Conservation (phyloP, 2,113 vertebrate species). For the Epinephelus moara region DNA sequence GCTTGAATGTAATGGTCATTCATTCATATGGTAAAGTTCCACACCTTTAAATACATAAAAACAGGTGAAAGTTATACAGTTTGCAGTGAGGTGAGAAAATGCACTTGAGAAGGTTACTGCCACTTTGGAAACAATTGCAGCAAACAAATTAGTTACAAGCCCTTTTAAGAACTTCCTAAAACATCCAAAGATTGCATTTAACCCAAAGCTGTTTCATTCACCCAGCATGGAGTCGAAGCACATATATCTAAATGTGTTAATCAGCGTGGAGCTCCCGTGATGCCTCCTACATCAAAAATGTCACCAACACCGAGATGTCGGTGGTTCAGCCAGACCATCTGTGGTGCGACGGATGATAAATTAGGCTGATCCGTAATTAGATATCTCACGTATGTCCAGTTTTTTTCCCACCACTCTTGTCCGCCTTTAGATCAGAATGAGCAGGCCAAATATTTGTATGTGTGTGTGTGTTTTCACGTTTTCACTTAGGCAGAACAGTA, state of each 20-base stretch:
- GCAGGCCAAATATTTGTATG: not conserved
- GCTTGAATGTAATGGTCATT: too few relatives aligned
- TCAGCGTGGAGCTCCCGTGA: not conserved
- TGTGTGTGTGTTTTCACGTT: conserved; percentile 1
- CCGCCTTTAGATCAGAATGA: not conserved
- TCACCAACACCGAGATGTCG: conserved; percentile 15
- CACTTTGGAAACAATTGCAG: not conserved
- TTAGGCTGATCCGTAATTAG: conserved; percentile 39
- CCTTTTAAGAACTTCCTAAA: not conserved
- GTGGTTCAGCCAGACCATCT: conserved; percentile 56
- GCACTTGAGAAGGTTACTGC: not conserved
- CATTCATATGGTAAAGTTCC: too few relatives aligned
- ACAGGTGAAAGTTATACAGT: not conserved
- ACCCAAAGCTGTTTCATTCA: not conserved
- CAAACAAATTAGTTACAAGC: not conserved
- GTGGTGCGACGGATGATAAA: conserved; percentile 35
- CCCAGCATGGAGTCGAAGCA: not conserved
- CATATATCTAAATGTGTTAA: not conserved
- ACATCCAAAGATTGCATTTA: not conserved
- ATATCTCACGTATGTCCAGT: conserved; percentile 21
- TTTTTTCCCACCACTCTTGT: conserved; percentile 5
- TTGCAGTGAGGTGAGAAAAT: not conserved
- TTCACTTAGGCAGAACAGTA: not conserved
- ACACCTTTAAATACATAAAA: not conserved
- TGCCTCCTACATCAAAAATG: conserved; percentile 44